A percentile compares a stretch with the other conserved stretches of the same genome.
Evolutionary conservation across 2,888 invertebrate species (phyloP).

Genomic region (Coecobrya sp.): DNA sequence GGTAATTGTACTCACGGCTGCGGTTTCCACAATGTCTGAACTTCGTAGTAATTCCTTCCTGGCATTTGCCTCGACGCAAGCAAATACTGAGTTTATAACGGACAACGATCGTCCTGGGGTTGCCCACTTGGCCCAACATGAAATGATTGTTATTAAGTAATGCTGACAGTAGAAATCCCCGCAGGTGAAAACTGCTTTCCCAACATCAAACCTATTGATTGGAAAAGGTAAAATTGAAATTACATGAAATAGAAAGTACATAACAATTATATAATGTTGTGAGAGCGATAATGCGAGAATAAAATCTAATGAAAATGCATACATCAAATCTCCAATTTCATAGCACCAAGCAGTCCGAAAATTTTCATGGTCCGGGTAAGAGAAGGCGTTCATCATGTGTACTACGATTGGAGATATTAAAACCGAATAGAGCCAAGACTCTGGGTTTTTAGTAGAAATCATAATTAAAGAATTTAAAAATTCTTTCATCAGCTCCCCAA

Average conservation of each 20-base stretch:
- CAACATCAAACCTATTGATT: constrained; percentile 57
- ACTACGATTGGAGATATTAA: constrained; percentile 60
- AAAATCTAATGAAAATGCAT: background rate
- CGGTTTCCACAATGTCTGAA: background rate
- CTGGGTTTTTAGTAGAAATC: constrained; percentile 7
- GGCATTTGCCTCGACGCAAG: background rate
- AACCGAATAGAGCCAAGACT: constrained; percentile 58
- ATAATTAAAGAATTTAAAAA: constrained; percentile 25
- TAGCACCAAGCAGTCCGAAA: constrained; percentile 56
- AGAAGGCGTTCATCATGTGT: constrained; percentile 47
- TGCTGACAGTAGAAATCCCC: constrained; percentile 76
- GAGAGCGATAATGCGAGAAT: too few species aligned
- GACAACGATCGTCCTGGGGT: background rate
- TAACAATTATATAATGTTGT: too few species aligned
- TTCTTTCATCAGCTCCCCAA: constrained; percentile 22
- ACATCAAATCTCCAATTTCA: constrained; percentile 57
- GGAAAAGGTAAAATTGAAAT: background rate
- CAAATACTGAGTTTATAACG: constrained; percentile 51
- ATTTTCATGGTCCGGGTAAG: background rate
- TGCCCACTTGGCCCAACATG: constrained; percentile 58
- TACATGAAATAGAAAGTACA: background rate
- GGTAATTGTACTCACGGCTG: background rate
- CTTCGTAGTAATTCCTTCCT: constrained; percentile 38
- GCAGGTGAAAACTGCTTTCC: constrained; percentile 30
- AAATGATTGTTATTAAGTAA: constrained; percentile 51